phyloP scores from a whole-genome alignment of 2,113 vertebrate genomes.

The Mustelus asterias region DNA sequence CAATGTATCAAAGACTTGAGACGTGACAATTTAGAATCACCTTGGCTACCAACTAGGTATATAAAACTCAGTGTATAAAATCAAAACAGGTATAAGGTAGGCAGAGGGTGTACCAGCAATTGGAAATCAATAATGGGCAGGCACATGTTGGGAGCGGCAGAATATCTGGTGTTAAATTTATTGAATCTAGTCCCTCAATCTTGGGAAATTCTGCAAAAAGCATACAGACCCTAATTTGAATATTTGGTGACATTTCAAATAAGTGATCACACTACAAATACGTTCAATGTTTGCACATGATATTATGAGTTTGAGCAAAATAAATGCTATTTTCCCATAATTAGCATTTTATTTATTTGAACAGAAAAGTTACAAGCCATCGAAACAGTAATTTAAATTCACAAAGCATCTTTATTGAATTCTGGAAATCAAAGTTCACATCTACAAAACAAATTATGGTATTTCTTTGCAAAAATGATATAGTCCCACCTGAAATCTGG shows the following conservation, averaged over 20 bases:
- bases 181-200: not conserved
- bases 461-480: not conserved
- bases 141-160: not conserved
- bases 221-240: not conserved
- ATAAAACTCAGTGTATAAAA: not conserved
- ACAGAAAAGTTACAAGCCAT: not conserved
- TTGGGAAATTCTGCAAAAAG: not conserved
- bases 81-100: not conserved
- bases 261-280: not conserved
- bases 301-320: not conserved
- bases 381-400: not conserved
- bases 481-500: not conserved
- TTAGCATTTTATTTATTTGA: not conserved
- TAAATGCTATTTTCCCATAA: not conserved
- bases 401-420: conserved; percentile 24
- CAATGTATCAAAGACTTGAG: not conserved
- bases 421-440: not conserved
- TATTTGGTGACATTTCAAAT: not conserved
- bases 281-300: not conserved
- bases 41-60: not conserved
- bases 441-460: not conserved
- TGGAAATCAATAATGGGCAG: not conserved
- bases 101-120: not conserved
- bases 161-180: not conserved
- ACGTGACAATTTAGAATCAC: not conserved